Evolutionary conservation across 1,140 invertebrate species (phyloP).

Genomic region (Parasteatoda tepidariorum): DNA sequence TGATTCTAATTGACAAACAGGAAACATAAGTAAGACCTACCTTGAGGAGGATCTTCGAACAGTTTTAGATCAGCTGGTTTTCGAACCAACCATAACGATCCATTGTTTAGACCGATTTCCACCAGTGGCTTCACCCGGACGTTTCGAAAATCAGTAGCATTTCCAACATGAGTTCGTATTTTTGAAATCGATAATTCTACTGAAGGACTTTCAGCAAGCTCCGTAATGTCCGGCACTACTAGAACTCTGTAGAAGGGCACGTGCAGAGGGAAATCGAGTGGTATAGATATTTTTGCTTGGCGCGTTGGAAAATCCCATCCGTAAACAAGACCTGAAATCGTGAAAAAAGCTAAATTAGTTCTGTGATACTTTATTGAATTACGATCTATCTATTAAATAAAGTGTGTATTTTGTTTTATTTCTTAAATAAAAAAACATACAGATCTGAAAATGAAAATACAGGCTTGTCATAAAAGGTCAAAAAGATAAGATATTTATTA

Average conservation of each 20-base stretch:
- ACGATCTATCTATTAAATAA: no score
- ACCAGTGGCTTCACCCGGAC: background rate
- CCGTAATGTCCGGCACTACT: background rate
- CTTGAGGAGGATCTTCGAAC: background rate
- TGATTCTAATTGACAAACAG: no score
- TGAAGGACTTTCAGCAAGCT: background rate
- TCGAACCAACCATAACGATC: background rate
- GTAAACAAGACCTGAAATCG: background rate
- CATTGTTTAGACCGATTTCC: background rate
- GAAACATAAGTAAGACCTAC: no score
- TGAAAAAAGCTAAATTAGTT: background rate
- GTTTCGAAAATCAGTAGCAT: background rate
- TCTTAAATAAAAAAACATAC: no score
- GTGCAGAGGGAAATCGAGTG: conserved; percentile 1
- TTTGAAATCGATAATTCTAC: background rate
- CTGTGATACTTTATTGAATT: no score
- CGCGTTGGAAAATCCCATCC: conserved; percentile 28
- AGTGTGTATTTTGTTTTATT: no score
- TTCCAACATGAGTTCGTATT: background rate
- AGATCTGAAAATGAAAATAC: no score
- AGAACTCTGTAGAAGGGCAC: conserved; percentile 1
- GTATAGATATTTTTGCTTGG: background rate
- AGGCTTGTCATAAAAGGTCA: no score
- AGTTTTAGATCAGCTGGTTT: background rate
- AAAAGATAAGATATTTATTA: no score